Percentiles rank a stretch among this genome's conserved stretches.
These are phyloP conservation scores for Deroptyus accipitrinus DNA, from an alignment of 2,113 vertebrate genomes.

Conservation along the genomic window DNA sequence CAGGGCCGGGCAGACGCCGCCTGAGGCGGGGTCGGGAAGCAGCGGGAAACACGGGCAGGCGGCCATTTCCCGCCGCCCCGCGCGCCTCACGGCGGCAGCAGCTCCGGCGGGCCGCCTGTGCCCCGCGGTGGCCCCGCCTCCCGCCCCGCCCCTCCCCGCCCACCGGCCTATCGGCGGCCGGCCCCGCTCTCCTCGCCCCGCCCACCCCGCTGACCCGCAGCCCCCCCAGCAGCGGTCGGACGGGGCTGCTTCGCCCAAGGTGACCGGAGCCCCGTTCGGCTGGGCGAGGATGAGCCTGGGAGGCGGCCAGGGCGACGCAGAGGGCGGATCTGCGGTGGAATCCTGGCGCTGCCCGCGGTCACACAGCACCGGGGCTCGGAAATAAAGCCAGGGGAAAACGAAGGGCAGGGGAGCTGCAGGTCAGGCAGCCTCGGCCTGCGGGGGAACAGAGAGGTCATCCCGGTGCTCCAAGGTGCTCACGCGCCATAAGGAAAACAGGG, in stretches of 20 bases:
- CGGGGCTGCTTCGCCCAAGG: neutral
- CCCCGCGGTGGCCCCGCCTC: neutral
- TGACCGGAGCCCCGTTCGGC: neutral
- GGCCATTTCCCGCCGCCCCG: neutral
- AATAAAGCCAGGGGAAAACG: neutral
- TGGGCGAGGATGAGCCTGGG: neutral
- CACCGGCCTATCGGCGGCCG: neutral
- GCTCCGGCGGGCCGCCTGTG: neutral
- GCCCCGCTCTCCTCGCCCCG: neutral
- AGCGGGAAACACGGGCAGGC: fast-evolving
- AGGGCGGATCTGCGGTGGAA: neutral
- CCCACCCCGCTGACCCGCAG: neutral
- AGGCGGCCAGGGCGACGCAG: neutral
- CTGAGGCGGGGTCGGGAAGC: neutral
- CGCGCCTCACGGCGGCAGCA: neutral
- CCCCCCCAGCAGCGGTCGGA: neutral
- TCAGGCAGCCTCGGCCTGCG: neutral
- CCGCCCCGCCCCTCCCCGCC: neutral
- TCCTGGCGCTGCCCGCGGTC: neutral
- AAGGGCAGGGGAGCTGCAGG: neutral
- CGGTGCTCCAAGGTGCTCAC: neutral
- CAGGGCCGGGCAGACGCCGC: neutral
- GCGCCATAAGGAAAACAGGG: neutral
- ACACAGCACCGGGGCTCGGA: neutral
- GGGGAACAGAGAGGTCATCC: neutral